Conservation (phyloP, 1,140 invertebrate genomes). For the Temnothorax longispinosus region DNA sequence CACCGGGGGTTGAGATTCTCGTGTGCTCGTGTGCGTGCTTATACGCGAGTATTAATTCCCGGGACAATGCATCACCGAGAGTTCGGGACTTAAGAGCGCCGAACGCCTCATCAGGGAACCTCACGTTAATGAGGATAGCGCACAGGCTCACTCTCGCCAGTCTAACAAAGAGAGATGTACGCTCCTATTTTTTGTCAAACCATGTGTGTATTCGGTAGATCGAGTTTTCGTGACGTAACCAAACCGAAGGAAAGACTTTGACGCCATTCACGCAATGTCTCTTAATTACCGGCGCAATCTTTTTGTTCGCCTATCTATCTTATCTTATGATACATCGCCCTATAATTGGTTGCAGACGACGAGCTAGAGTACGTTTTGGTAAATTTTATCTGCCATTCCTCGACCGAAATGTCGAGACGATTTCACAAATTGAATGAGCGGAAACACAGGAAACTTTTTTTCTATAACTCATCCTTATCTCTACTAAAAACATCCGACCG, state of each 20-base stretch:
- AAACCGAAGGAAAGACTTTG: not conserved
- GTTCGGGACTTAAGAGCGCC: constrained; percentile 52
- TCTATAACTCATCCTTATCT: not conserved
- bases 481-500: not conserved
- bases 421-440: not conserved
- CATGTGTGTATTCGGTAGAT: not conserved
- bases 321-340: constrained; percentile 11
- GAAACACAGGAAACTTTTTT: not conserved
- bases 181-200: constrained; percentile 44
- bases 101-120: constrained; percentile 68
- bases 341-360: constrained; percentile 32
- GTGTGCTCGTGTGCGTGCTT: constrained; percentile 48
- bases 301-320: not conserved
- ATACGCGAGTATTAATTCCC: constrained; percentile 71
- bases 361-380: not conserved
- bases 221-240: not conserved
- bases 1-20: constrained; percentile 50
- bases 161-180: constrained; percentile 8
- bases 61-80: constrained; percentile 74
- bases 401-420: not conserved
- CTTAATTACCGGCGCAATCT: not conserved
- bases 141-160: not conserved
- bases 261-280: not conserved
- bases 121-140: constrained; percentile 62
- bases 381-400: not conserved